phyloP scores from a whole-genome alignment of 2,888 invertebrate species.

The Pristionchus maxplancki region DNA sequence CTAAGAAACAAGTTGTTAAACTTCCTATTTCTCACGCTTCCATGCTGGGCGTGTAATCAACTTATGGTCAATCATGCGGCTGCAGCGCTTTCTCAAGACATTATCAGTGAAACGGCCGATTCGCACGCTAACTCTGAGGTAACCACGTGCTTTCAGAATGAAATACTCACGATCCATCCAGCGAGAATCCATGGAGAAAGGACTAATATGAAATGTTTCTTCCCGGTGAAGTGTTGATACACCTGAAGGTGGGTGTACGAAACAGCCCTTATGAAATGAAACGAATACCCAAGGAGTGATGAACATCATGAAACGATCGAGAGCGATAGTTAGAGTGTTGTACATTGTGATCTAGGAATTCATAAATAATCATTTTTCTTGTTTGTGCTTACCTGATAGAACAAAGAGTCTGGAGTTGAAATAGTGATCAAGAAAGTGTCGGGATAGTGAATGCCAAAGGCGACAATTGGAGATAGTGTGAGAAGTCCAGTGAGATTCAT shows the following conservation, averaged over 20 bases:
- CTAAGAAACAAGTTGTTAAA: background rate
- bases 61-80: background rate
- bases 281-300: conserved; percentile 1
- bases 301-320: conserved; percentile 46
- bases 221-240: conserved; percentile 29
- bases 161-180: conserved; percentile 28
- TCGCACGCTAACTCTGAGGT: background rate
- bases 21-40: background rate
- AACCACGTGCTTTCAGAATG: background rate
- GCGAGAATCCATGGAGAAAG: conserved; percentile 31
- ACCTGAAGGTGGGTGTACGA: background rate
- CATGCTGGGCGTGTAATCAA: background rate
- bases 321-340: conserved; percentile 6
- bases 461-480: background rate
- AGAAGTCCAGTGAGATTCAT: conserved; percentile 5
- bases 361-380: background rate
- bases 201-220: conserved; percentile 40
- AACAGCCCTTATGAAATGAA: background rate
- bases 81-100: background rate
- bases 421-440: background rate
- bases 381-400: background rate
- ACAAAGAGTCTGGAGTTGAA: conserved; percentile 16
- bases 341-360: conserved; percentile 5
- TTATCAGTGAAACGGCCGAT: background rate
- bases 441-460: background rate